Evolutionary conservation across 2,113 vertebrate species (phyloP).

Genomic region (Menidia beryllina): DNA sequence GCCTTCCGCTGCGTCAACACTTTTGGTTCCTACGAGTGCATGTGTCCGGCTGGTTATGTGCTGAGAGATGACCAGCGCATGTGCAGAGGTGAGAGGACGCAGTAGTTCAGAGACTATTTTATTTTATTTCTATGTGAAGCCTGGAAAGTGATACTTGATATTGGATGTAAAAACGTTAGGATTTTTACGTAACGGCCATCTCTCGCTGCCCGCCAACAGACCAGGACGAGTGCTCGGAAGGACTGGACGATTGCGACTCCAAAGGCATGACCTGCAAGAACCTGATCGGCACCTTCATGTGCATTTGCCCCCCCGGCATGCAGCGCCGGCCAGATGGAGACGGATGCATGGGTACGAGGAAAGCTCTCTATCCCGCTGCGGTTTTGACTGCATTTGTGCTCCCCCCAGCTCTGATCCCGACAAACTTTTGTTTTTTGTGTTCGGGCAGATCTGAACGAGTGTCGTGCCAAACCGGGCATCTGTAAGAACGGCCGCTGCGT

Average conservation of each 20-base stretch:
- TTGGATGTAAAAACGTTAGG: not conserved
- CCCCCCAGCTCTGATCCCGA: not conserved
- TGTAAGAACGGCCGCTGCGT: conserved; percentile 91
- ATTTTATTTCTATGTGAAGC: not conserved
- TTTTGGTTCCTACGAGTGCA: conserved; percentile 92
- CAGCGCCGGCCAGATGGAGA: conserved; percentile 87
- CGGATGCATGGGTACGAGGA: conserved; percentile 90
- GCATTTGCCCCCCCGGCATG: conserved; percentile 91
- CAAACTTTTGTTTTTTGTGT: conserved; percentile 19
- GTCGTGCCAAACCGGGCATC: conserved; percentile 87
- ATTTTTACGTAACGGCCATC: not conserved
- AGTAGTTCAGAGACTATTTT: not conserved
- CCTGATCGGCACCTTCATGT: conserved; percentile 92
- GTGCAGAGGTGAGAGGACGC: conserved; percentile 88
- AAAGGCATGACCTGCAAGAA: conserved; percentile 95
- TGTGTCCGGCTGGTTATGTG: conserved; percentile 91
- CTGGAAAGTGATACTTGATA: not conserved
- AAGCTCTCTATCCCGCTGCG: not conserved
- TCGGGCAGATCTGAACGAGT: conserved; percentile 90
- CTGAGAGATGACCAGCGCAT: conserved; percentile 91
- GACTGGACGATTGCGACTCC: conserved; percentile 88
- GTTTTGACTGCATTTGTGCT: not conserved
- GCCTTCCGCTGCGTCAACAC: conserved; percentile 97
- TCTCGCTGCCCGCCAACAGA: conserved; percentile 75
- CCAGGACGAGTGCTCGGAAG: conserved; percentile 90